Evolutionary conservation across 2,113 vertebrate genomes (phyloP), one percentile per base, ranked within the genome.

Genomic region (Cercopithecus mona): DNA sequence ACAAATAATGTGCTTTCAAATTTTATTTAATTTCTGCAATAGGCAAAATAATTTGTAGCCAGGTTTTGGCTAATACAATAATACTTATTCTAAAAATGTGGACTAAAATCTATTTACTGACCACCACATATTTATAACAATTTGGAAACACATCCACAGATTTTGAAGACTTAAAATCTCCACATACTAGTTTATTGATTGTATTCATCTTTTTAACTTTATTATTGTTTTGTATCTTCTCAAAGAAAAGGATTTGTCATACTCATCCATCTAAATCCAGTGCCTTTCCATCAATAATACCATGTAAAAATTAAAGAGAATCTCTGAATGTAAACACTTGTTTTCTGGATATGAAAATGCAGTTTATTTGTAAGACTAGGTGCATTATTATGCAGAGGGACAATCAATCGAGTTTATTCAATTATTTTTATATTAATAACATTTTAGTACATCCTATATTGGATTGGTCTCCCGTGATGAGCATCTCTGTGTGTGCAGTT

Each of bases 331-430:
- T 50, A 88, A 84, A 43, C 12, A 79, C 88, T 25, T 40, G 8
- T 16, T 87, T 92, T 57, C 48, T 45, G 17, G 1, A 96, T 27
- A 72, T 25, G 40, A 88, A 84, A 91, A 79, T 55, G 10, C 32
- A 8, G 3, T 89, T 79, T 73, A 5, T 94, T 78, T 90, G 30
- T 91, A 48, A 89, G 10, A 80, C 3, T 73, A 45, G 27, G 14
- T 50, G 55, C 27, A 73, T 50, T 80, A 43, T 43, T 57, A 27
- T 76, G 10, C 35, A 68, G 32, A 30, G 9, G 81, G 55, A 45
- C 0, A 57, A 94, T 88, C 78, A 94, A 68, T 94, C 55, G 81
- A 68, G 64, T 80, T 92, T 80, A 92, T 89, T 92, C 70, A 52
- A 92, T 93, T 32, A 38, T 50, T 43, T 70, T 16, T 50, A 1